A percentile compares a stretch with the other conserved stretches of the same genome.
Conservation (phyloP, 2,113 vertebrate species). For the Sebastes schlegelii region DNA sequence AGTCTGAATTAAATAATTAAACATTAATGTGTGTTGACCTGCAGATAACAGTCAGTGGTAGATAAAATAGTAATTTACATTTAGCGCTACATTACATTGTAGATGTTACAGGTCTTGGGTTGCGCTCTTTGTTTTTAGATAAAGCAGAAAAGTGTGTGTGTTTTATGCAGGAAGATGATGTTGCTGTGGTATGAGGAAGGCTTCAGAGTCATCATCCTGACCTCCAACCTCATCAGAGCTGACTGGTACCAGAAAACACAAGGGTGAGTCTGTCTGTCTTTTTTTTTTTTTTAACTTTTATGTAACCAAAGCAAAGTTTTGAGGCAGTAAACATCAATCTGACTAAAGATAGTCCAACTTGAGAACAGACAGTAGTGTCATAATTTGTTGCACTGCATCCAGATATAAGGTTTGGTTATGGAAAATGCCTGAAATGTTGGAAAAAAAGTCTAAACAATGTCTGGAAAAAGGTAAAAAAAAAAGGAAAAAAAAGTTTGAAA, state of each 20-base stretch:
- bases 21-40: neutral
- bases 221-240: slow-evolving; percentile 94
- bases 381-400: neutral
- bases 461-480: too few relatives aligned
- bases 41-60: neutral
- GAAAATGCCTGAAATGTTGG: too few relatives aligned
- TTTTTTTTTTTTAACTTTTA: neutral
- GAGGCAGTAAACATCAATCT: neutral
- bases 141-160: neutral
- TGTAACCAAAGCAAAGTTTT: neutral
- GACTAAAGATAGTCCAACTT: rapidly evolving
- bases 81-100: neutral
- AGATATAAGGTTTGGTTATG: neutral
- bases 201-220: slow-evolving; percentile 94
- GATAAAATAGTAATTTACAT: neutral
- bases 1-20: neutral
- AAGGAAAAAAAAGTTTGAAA: too few relatives aligned
- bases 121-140: neutral
- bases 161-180: slow-evolving; percentile 95
- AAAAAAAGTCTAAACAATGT: too few relatives aligned
- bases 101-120: neutral
- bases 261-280: slow-evolving; percentile 85
- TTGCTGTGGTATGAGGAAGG: slow-evolving; percentile 95
- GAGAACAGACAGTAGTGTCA: neutral
- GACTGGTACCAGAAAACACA: slow-evolving; percentile 99